Percentiles rank a stretch among this genome's conserved stretches.
These are phyloP conservation scores for Brachionus manjavacas DNA, from an alignment of 1,140 invertebrate species.

Conservation along the genomic window DNA sequence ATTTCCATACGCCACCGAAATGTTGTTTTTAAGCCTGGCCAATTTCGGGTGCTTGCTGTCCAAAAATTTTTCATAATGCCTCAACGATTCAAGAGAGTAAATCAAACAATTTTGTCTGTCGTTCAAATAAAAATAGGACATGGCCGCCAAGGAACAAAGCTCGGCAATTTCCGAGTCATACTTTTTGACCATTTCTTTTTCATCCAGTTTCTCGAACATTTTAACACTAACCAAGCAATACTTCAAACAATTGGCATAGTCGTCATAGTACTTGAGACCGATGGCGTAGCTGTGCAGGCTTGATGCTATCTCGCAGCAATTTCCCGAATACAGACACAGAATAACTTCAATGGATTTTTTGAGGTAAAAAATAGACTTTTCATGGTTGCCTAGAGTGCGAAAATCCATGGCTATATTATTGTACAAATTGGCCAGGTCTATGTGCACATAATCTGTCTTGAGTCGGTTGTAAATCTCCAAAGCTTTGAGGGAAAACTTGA, in stretches of 20 bases:
- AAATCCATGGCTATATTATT: constrained; percentile 7
- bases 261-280: not conserved
- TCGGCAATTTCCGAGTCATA: not conserved
- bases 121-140: constrained; percentile 17
- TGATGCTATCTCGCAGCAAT: not conserved
- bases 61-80: constrained; percentile 10
- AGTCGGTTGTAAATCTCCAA: not conserved
- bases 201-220: not conserved
- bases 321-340: not conserved
- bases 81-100: not conserved
- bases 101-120: not conserved
- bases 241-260: constrained; percentile 22
- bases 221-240: not conserved
- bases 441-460: not conserved
- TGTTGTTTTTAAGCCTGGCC: not conserved
- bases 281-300: not conserved
- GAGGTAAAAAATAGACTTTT: not conserved
- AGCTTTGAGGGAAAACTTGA: not conserved
- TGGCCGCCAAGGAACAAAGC: not conserved
- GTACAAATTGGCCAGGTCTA: not conserved
- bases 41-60: not conserved
- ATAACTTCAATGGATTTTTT: not conserved
- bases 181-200: not conserved
- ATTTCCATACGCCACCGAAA: not conserved
- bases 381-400: not conserved